Conservation (phyloP, 2,888 invertebrate genomes). For the Pristionchus fissidentatus region DNA sequence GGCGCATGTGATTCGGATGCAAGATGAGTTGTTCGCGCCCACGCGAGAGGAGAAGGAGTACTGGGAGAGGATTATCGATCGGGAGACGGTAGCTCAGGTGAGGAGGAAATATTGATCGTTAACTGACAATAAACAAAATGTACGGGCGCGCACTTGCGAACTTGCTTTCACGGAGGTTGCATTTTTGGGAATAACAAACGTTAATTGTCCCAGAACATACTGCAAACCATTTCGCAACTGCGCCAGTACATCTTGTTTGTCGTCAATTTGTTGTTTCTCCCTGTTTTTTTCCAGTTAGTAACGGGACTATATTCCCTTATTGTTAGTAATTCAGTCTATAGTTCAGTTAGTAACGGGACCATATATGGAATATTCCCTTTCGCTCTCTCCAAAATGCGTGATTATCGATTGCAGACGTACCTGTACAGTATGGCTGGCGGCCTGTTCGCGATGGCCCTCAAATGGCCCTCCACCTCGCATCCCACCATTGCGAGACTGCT, state of each 20-base stretch:
- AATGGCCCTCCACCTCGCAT: constrained; percentile 90
- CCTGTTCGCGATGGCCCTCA: constrained; percentile 91
- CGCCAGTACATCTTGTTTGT: too few species aligned
- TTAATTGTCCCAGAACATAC: too few species aligned
- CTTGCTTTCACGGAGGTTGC: too few species aligned
- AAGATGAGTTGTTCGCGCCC: constrained; percentile 49
- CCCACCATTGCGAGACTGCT: background rate
- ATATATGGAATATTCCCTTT: too few species aligned
- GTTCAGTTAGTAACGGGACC: too few species aligned
- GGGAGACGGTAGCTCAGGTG: constrained; percentile 63
- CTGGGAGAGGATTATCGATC: constrained; percentile 62
- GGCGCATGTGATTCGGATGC: constrained; percentile 54
- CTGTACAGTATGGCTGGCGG: constrained; percentile 95
- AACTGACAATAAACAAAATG: background rate
- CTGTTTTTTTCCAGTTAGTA: too few species aligned
- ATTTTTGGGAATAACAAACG: too few species aligned
- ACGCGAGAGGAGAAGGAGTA: constrained; percentile 54
- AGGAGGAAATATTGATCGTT: background rate
- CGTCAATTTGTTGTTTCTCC: too few species aligned
- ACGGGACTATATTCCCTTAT: too few species aligned
- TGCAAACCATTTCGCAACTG: too few species aligned
- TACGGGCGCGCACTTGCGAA: background rate
- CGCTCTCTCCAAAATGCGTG: too few species aligned
- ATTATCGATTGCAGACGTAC: constrained; percentile 82
- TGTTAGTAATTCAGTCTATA: too few species aligned